Evolutionary conservation across 2,797 vertebrate genomes (phyloP), one percentile per base, ranked within the genome.

Genomic region (Tragelaphus oryx): DNA sequence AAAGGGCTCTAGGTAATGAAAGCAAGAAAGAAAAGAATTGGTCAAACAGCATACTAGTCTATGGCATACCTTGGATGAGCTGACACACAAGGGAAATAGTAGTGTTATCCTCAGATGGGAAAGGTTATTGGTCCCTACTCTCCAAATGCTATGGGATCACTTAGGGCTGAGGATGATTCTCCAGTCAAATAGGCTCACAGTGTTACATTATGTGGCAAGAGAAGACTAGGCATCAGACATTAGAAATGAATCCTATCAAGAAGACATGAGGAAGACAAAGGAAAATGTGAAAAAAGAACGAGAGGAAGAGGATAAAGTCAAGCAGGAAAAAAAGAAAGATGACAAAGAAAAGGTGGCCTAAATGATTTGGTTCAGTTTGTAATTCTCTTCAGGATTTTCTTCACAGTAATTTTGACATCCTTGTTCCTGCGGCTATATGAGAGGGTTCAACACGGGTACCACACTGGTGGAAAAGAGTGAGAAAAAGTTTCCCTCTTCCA

Each of bases 341-440:
- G 3, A 20, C 10, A 37, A 48, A 30, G 24, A 7, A 82, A 44
- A 44, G 2, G 50, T 37, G 11, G 8, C 2, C 37, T 33, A 22
- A 16, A 28, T 4, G 5, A 5, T n/a, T 59, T 22, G 4, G 4
- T 33, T 86, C 20, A 33, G 3, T 44, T 33, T 44, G 22, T 54
- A 33, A 79, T 14, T 83, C 46, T 84, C 12, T 54, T 89, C 28
- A 84, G 41, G 3, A 17, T 89, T 92, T 50, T 59, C 59, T 93
- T 85, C 54, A 93, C 8, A 85, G 74, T 5, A 85, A 80, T 54
- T 80, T 22, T 89, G 52, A 89, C 54, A 74, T 80, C 79, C 22
- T 68, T 84, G 44, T 76, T 95, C 50, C 89, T 92, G 18, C 83
- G 12, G 12, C 68, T 88, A 18, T 92, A 92, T 46, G 11, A 84